Base-by-base conservation (phyloP, 2,797 vertebrate genomes). In the Channallabes apus region DNA sequence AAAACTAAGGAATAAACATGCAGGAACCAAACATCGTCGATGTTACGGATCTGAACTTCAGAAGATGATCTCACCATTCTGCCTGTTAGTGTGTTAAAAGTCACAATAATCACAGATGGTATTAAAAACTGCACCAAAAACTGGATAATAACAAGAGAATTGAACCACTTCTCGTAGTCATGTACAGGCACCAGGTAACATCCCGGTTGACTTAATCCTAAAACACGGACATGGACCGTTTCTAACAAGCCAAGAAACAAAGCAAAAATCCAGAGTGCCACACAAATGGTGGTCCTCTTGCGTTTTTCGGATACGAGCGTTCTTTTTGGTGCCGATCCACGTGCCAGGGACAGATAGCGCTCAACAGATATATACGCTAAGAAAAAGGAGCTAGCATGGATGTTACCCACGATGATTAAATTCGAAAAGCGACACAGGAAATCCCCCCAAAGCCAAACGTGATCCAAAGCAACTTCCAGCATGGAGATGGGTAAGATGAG, bases 301-400 rank as follows among this genome's bases (percentile, higher is more conserved):
- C 29, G 24, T 27, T 59, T 86, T 41, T 86, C 85, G 20, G 85
- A 46, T 0, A 15, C 27, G 3, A 89, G 92, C 94, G 73, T 96
- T 95, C 0, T 78, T 92, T 0, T 88, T 89, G 81, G 75, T 17
- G 0, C 93, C 92, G 2, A 96, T 92, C 1, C 89, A 87, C 22
- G 90, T 20, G 22, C 90, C 84, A 99, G 90, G 7, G 96, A 94
- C 87, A 97, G 72, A 0, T 99, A 99, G 80, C 97, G 96, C 90
- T 99, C 97, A 1, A 98, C 86, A 0, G 97, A 98, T 92, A 99
- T 97, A 90, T 95, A 94, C 56, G 96, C 96, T 88, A 99, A 93
- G 92, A 99, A 97, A 91, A 98, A 96, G 89, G 97, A 95, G 94
- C 97, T 99, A 93, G 97, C 97, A 82, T 97, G 97, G 95, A 99